phyloP scores from a whole-genome alignment of 1,140 invertebrate genomes.

The Homarus americanus region DNA sequence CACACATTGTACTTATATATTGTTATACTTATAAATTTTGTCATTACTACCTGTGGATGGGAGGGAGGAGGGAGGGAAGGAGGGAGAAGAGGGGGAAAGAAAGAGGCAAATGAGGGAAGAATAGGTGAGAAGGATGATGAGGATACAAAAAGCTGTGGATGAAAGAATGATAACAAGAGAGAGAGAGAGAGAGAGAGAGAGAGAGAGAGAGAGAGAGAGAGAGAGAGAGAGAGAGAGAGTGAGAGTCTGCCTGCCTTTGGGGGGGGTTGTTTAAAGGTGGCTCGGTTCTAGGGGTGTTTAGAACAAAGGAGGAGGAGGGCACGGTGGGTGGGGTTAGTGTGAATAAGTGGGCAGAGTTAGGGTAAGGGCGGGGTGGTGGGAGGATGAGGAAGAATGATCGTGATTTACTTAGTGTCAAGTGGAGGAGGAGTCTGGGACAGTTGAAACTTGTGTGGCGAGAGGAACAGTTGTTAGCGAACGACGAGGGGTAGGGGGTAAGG shows the following conservation, averaged over 20 bases:
- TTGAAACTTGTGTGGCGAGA: not conserved
- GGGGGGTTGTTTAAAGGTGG: no score
- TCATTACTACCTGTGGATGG: no score
- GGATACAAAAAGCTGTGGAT: not conserved
- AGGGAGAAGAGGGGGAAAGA: not conserved
- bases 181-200: not conserved
- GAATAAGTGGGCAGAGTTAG: not conserved
- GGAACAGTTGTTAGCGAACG: not conserved
- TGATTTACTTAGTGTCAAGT: conserved; percentile 35
- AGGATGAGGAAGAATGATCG: not conserved
- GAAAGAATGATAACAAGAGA: not conserved
- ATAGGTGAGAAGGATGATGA: not conserved
- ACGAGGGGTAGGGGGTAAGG: not conserved
- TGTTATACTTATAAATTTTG: no score
- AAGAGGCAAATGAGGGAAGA: not conserved
- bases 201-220: not conserved
- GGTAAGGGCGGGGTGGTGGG: not conserved
- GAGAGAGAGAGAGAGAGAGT: not conserved
- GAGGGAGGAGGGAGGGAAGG: not conserved
- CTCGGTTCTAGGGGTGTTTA: no score
- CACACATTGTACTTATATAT: no score
- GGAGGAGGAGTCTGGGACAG: conserved; percentile 20
- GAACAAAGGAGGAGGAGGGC: not conserved
- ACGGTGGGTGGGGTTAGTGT: not conserved
- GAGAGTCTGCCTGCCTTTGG: no score